Conservation (phyloP, 2,888 invertebrate species). For the Drosophila hamatofila region DNA sequence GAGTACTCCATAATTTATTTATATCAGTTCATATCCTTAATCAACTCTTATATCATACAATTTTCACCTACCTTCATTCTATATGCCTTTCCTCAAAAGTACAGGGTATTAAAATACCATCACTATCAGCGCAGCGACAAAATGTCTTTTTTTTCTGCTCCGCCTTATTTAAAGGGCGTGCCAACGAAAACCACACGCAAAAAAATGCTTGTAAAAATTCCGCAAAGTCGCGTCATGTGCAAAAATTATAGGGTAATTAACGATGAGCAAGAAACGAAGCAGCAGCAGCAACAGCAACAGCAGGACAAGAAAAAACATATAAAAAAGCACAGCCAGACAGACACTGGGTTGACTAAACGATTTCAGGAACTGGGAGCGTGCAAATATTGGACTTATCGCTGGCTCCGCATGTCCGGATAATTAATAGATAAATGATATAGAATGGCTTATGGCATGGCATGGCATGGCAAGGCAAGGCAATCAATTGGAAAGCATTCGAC, state of each 20-base stretch:
- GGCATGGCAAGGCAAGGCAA: slow-evolving; percentile 5
- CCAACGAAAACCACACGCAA: slow-evolving; percentile 51
- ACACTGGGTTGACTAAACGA: slow-evolving; percentile 54
- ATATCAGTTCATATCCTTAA: background rate
- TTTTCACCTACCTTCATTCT: too few species aligned
- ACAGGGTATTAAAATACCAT: slow-evolving; percentile 36
- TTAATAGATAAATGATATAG: slow-evolving; percentile 66
- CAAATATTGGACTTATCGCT: slow-evolving; percentile 38
- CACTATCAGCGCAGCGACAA: slow-evolving; percentile 56
- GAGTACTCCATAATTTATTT: background rate
- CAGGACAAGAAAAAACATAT: slow-evolving; percentile 7
- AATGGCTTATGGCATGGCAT: slow-evolving; percentile 12
- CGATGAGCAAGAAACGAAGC: slow-evolving; percentile 48
- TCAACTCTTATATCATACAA: background rate
- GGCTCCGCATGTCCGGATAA: slow-evolving; percentile 60
- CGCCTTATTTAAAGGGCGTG: slow-evolving; percentile 56
- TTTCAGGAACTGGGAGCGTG: slow-evolving; percentile 53
- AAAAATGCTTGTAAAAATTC: slow-evolving; percentile 62
- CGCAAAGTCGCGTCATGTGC: slow-evolving; percentile 72
- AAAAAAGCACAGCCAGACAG: slow-evolving; percentile 37
- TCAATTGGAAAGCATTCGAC: background rate
- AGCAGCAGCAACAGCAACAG: slow-evolving; percentile 6
- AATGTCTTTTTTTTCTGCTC: slow-evolving; percentile 41
- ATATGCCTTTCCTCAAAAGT: background rate
- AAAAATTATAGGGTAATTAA: slow-evolving; percentile 77